Evolutionary conservation across 2,113 vertebrate genomes (phyloP).

Genomic region (Nycticebus coucang): DNA sequence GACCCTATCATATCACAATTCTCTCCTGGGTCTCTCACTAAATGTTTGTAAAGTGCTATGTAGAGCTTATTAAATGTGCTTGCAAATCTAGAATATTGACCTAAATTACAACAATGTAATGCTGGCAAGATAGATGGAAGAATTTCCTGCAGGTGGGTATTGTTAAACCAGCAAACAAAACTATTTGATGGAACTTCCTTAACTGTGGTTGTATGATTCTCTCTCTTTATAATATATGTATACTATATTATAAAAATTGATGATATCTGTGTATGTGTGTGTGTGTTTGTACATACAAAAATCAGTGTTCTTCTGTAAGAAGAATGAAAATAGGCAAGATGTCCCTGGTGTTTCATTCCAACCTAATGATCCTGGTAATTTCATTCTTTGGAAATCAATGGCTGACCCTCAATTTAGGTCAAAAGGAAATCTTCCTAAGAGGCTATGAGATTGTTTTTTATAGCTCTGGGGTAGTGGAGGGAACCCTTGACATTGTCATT

Average conservation of each 20-base stretch:
- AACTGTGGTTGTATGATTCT: not conserved
- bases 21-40: not conserved
- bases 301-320: not conserved
- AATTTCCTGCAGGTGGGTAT: not conserved
- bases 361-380: not conserved
- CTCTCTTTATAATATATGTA: not conserved
- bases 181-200: not conserved
- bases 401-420: conserved; percentile 27
- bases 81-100: conserved; percentile 22
- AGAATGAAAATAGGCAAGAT: not conserved
- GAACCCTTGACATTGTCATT: not conserved
- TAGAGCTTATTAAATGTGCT: conserved; percentile 35
- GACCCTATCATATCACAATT: not conserved
- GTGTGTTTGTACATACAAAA: not conserved
- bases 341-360: not conserved
- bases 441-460: not conserved
- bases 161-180: conserved; percentile 39
- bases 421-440: conserved; percentile 52
- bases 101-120: not conserved
- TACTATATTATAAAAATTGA: not conserved
- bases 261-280: not conserved
- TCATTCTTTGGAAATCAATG: conserved; percentile 55
- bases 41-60: conserved; percentile 31
- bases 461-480: not conserved
- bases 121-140: not conserved